Evolutionary conservation across 2,113 vertebrate species (phyloP).

Genomic region (Pogonocichla stellata): DNA sequence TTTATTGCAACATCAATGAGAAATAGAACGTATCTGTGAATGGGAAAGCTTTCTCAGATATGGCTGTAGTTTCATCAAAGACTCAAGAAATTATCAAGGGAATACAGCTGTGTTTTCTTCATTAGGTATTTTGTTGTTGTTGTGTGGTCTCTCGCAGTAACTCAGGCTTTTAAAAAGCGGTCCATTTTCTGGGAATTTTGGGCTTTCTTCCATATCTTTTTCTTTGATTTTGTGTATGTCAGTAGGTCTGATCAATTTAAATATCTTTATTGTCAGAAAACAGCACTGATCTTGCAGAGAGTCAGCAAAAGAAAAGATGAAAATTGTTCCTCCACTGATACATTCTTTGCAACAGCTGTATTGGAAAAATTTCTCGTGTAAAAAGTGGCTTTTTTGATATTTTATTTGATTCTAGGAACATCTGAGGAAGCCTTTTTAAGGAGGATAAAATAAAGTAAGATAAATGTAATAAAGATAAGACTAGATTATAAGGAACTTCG

Average conservation of each 20-base stretch:
- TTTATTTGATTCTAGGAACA: not conserved
- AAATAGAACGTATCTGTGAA: not conserved
- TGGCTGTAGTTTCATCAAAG: not conserved
- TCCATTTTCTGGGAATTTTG: not conserved
- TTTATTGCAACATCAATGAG: not conserved
- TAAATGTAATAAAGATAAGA: conserved; percentile 10
- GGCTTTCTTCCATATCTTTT: not conserved
- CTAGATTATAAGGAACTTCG: not conserved
- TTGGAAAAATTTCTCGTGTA: not conserved
- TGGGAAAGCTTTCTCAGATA: not conserved
- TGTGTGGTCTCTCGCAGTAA: not conserved
- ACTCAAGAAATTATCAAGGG: not conserved
- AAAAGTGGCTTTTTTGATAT: not conserved
- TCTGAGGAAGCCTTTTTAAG: not conserved
- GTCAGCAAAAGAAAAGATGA: not conserved
- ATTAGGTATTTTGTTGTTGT: not conserved
- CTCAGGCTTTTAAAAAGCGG: not conserved
- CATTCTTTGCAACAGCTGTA: not conserved
- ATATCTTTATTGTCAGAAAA: not conserved
- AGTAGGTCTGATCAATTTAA: not conserved
- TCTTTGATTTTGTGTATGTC: not conserved
- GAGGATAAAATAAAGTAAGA: not conserved
- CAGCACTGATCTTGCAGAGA: not conserved
- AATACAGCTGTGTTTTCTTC: not conserved
- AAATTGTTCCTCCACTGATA: not conserved